These are phyloP conservation scores for Ibidorhyncha struthersii DNA, from an alignment of 2,113 vertebrate genomes.

Conservation along the genomic window DNA sequence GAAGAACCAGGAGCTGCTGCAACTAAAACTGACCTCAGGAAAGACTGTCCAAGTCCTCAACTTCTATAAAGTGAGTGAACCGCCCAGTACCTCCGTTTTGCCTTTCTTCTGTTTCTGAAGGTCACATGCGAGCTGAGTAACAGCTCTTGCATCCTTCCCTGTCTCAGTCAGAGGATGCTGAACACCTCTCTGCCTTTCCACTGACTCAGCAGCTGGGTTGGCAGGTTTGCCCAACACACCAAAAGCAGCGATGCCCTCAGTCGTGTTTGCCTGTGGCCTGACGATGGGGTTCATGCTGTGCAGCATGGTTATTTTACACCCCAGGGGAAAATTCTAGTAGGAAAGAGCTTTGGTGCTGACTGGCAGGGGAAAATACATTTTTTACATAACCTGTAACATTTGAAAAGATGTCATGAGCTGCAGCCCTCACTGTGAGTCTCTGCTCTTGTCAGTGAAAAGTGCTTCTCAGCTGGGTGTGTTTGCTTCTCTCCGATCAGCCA, in stretches of 20 bases:
- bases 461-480: neutral
- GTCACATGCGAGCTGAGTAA: neutral
- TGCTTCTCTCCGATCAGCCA: neutral
- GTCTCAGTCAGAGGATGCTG: neutral
- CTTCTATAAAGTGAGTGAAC: constrained; percentile 68
- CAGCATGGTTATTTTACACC: neutral
- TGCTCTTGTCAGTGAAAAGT: neutral
- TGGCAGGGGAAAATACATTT: neutral
- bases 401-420: neutral
- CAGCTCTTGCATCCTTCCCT: neutral
- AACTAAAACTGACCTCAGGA: constrained; percentile 71
- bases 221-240: neutral
- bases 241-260: neutral
- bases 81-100: neutral
- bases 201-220: neutral
- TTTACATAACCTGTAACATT: neutral
- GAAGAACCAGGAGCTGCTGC: constrained; percentile 72
- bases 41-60: constrained; percentile 71
- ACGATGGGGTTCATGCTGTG: neutral
- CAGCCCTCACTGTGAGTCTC: neutral
- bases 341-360: neutral
- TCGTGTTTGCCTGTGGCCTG: neutral
- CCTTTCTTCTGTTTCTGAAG: neutral
- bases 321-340: neutral
- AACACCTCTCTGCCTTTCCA: neutral